A percentile compares a stretch with the other conserved stretches of the same genome.
Evolutionary conservation across 1,140 invertebrate genomes (phyloP).

Genomic region (Melipona quadrifasciata): DNA sequence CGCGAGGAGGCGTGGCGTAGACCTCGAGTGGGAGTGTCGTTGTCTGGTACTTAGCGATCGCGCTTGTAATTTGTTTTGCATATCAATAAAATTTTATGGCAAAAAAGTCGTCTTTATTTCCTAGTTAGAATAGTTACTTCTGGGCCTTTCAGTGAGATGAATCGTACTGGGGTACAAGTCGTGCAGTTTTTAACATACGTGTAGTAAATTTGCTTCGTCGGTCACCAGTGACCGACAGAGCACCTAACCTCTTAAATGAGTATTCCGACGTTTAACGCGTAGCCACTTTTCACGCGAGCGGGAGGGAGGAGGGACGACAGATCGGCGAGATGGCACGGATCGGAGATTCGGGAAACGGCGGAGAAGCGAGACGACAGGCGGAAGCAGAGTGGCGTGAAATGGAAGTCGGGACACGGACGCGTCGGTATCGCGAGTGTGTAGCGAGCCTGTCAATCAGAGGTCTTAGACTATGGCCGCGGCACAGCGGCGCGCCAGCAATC

Average conservation of each 20-base stretch:
- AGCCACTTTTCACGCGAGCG: not conserved
- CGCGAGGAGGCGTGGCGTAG: too few species aligned
- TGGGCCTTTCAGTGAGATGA: too few species aligned
- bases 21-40: too few species aligned
- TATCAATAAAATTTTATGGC: too few species aligned
- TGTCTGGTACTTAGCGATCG: too few species aligned
- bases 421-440: slow-evolving; percentile 57
- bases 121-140: too few species aligned
- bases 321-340: not conserved
- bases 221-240: too few species aligned
- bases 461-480: slow-evolving; percentile 59
- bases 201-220: too few species aligned
- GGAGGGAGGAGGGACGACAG: not conserved
- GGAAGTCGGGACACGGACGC: slow-evolving; percentile 62
- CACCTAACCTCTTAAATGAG: not conserved
- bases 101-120: too few species aligned
- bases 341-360: slow-evolving; percentile 29
- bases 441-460: slow-evolving; percentile 59
- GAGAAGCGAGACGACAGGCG: slow-evolving; percentile 60
- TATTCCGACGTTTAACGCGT: not conserved
- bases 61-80: too few species aligned
- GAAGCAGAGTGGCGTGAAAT: slow-evolving; percentile 68
- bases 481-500: slow-evolving; percentile 30
- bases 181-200: too few species aligned
- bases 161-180: too few species aligned